Conservation (phyloP, 2,888 invertebrate species). For the Drosophila conformis region DNA sequence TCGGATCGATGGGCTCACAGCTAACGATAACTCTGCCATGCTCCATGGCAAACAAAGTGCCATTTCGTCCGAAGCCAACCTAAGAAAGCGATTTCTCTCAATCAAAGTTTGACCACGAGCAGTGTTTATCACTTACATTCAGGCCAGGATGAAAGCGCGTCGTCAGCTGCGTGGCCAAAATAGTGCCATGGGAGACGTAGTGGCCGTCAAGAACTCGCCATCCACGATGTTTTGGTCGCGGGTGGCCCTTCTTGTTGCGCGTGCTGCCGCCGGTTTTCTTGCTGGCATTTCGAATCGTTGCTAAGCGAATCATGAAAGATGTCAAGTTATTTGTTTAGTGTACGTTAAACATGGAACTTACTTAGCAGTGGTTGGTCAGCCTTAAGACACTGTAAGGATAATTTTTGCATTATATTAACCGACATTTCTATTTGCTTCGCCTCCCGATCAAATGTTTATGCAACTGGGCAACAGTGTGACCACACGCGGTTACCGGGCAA, state of each 20-base stretch:
- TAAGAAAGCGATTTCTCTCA: slow-evolving; percentile 76
- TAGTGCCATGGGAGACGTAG: slow-evolving; percentile 88
- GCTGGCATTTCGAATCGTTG: slow-evolving; percentile 87
- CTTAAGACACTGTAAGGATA: slow-evolving; percentile 78
- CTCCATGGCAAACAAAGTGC: slow-evolving; percentile 92
- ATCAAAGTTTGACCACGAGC: no score
- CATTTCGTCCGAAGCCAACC: slow-evolving; percentile 93
- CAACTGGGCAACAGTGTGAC: slow-evolving; percentile 48
- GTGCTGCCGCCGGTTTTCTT: slow-evolving; percentile 92
- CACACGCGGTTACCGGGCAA: neutral
- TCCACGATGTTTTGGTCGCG: slow-evolving; percentile 91
- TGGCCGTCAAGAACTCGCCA: slow-evolving; percentile 91
- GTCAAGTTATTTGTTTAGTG: neutral
- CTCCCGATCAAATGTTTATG: slow-evolving; percentile 54
- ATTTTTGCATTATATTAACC: slow-evolving; percentile 80
- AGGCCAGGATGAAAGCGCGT: slow-evolving; percentile 92
- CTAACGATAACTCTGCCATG: slow-evolving; percentile 92
- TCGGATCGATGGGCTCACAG: slow-evolving; percentile 92
- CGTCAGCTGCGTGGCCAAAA: slow-evolving; percentile 89
- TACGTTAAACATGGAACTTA: slow-evolving; percentile 41
- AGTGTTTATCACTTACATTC: slow-evolving; percentile 86
- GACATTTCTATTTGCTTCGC: slow-evolving; percentile 70
- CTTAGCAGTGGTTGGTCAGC: slow-evolving; percentile 79
- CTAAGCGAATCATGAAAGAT: slow-evolving; percentile 41
- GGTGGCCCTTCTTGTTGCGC: slow-evolving; percentile 88